Evolutionary conservation across 2,113 vertebrate species (phyloP).

Genomic region (Passer domesticus): DNA sequence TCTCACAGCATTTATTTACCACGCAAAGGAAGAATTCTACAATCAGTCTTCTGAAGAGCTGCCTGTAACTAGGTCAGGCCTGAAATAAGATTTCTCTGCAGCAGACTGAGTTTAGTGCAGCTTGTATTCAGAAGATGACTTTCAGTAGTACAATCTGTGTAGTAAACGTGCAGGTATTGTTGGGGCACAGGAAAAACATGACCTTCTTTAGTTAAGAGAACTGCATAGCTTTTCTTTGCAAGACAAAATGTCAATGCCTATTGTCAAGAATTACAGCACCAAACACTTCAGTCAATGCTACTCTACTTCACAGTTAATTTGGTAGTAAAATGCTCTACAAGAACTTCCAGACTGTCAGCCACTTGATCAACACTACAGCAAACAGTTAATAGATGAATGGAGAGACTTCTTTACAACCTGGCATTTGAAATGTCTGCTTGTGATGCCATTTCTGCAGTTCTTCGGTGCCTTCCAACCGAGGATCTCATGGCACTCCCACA

Average conservation of each 20-base stretch:
- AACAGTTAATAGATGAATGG: not conserved
- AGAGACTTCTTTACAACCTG: not conserved
- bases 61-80: slow-evolving; percentile 31
- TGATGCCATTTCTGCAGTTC: not conserved
- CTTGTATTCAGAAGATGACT: slow-evolving; percentile 50
- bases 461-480: slow-evolving; percentile 22
- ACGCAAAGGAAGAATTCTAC: slow-evolving; percentile 44
- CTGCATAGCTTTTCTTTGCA: slow-evolving; percentile 53
- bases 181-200: not conserved
- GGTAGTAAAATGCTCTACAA: slow-evolving; percentile 56
- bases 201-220: slow-evolving; percentile 6
- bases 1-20: slow-evolving; percentile 37
- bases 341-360: slow-evolving; percentile 43
- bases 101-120: slow-evolving; percentile 64
- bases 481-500: slow-evolving; percentile 44
- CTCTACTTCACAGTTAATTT: slow-evolving; percentile 67
- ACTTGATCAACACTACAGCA: slow-evolving; percentile 24
- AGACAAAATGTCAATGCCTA: slow-evolving; percentile 57
- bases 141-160: slow-evolving; percentile 67
- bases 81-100: slow-evolving; percentile 31
- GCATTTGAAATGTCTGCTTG: not conserved
- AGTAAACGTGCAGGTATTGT: not conserved
- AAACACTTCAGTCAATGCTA: slow-evolving; percentile 65
- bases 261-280: slow-evolving; percentile 63
- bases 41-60: slow-evolving; percentile 45